Percentiles rank a stretch among this genome's conserved stretches.
Conservation (phyloP, 2,113 vertebrate genomes). For the Probosciger aterrimus region DNA sequence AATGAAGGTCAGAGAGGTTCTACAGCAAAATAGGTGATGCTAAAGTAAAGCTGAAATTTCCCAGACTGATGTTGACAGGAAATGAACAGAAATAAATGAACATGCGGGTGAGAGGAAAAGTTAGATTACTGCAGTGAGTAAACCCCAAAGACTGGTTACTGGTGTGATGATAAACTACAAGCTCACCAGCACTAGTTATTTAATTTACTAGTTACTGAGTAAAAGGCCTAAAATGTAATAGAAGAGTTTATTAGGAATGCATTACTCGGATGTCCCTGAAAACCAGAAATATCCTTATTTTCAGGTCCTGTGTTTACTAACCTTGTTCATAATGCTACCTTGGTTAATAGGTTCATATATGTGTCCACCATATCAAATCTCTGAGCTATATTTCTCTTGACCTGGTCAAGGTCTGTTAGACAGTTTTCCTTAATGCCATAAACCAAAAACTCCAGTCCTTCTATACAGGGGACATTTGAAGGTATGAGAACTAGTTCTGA, state of each 20-base stretch:
- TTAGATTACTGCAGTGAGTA: not conserved
- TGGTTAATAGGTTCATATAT: not conserved
- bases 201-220: not conserved
- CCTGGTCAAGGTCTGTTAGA: not conserved
- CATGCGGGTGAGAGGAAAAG: not conserved
- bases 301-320: not conserved
- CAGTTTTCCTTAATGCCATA: not conserved
- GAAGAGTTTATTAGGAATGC: not conserved
- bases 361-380: not conserved
- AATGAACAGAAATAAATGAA: not conserved
- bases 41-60: not conserved
- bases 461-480: not conserved
- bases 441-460: not conserved
- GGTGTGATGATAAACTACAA: not conserved
- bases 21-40: not conserved
- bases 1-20: not conserved
- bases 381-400: not conserved
- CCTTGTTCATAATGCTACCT: not conserved
- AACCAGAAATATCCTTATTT: not conserved
- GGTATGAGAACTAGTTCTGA: not conserved
- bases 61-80: not conserved
- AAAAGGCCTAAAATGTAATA: not conserved
- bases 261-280: not conserved
- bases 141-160: not conserved
- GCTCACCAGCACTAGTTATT: rapidly evolving